Base-by-base conservation (phyloP, 2,888 invertebrate species). In the Hypomecis punctinalis region DNA sequence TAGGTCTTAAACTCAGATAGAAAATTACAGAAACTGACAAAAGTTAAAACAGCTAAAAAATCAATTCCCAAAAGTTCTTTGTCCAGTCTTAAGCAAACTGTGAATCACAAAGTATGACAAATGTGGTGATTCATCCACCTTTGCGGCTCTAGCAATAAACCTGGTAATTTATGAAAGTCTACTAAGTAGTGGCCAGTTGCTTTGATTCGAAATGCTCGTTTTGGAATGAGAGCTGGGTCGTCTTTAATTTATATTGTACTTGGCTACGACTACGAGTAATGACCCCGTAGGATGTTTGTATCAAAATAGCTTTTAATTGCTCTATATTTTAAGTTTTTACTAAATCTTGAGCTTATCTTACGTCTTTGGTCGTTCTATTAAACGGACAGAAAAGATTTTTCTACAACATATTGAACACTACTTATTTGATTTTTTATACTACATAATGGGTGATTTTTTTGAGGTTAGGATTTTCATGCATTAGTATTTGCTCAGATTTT, bases 51-150 rank as follows among this genome's bases (percentile, higher is more conserved):
- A 52, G 61, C 48, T 63, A 47, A 37, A 43, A 51, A 55, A 56
- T 11, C 46, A 13, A 60, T 68, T 71, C 69, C 69, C 56, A 60
- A 63, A 63, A 71, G 53, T 43, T 69, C 71, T 74, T 70, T 74
- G 74, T 71, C 67, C 62, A 65, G 61, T 60, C 60, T 60, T 55
- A 63, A 62, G 62, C 56, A 61, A 63, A 67, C 48, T 62, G 47
- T 74, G 73, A 74, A 59, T 73, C 74, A 74, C 36, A 67, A 64
- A 60, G 68, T 61, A 68, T 74, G 74, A 73, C 70, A 66, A 69
- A 69, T 47, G 43, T 8, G n/a, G 52, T 72, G 72, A 72, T 51
- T 72, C 70, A 72, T 37, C 51, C 43, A 68, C 67, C 67, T 63
- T 58, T 40, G 48, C 49, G 36, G 42, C 51, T 62, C 52, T 53